These are phyloP conservation scores for Caenorhabditis macrosperma DNA, from an alignment of 2,888 invertebrate species.

Conservation along the genomic window DNA sequence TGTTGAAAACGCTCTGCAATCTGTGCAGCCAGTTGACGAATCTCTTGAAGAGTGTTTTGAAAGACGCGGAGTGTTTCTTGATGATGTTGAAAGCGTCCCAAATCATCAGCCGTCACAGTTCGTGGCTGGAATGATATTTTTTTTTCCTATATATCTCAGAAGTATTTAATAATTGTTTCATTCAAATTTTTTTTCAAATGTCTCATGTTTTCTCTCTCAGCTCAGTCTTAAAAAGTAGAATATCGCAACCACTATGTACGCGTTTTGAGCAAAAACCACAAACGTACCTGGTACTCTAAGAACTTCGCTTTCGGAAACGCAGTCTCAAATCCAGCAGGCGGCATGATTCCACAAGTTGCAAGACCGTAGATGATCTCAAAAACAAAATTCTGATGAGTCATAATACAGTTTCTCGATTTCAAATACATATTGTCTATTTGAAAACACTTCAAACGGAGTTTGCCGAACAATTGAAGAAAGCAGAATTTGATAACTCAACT, in stretches of 20 bases:
- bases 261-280: neutral
- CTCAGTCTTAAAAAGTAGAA: neutral
- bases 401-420: too few relatives aligned
- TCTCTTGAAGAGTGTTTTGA: conserved; percentile 5
- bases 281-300: neutral
- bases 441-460: too few relatives aligned
- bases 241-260: neutral
- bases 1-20: neutral
- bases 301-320: neutral
- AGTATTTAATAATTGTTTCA: neutral
- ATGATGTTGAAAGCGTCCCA: neutral
- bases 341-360: neutral
- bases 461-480: too few relatives aligned
- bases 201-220: neutral
- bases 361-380: neutral
- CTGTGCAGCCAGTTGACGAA: conserved; percentile 3
- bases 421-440: too few relatives aligned
- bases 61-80: conserved; percentile 7
- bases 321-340: neutral
- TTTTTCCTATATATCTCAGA: too few relatives aligned
- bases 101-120: neutral
- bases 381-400: too few relatives aligned
- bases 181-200: neutral
- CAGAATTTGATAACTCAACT: too few relatives aligned
- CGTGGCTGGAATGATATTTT: neutral